These are phyloP conservation scores for Lacerta agilis DNA, from an alignment of 2,797 vertebrate species.

Conservation along the genomic window DNA sequence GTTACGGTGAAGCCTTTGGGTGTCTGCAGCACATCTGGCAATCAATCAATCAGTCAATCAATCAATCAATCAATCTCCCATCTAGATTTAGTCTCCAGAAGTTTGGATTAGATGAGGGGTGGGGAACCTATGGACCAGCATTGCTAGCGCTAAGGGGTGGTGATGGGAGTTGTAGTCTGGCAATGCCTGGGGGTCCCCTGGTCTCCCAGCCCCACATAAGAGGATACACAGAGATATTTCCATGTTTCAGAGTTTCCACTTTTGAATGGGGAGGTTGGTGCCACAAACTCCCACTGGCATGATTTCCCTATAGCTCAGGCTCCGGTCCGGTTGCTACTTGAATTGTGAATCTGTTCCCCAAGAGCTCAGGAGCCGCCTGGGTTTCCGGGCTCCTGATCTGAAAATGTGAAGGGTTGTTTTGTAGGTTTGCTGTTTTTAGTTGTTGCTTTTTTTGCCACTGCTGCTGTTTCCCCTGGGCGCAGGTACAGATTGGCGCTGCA, in stretches of 20 bases:
- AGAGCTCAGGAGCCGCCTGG: neutral
- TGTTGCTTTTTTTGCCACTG: neutral
- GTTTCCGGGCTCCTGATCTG: neutral
- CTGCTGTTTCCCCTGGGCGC: neutral
- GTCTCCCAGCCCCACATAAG: no score
- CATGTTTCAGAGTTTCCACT: neutral
- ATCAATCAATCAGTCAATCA: no score
- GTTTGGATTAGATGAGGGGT: no score
- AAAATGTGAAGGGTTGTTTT: constrained; percentile 17
- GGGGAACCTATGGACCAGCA: no score
- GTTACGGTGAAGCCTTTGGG: no score
- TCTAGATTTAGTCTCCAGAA: no score
- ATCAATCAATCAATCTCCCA: no score
- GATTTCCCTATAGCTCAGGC: neutral
- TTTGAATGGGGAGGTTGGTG: no score
- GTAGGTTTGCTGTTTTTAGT: neutral
- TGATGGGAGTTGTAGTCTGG: no score
- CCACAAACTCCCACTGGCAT: neutral
- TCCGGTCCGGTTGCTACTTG: constrained; percentile 20
- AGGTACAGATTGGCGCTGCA: neutral
- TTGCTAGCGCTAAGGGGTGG: no score
- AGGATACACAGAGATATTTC: no score
- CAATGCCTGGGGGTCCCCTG: no score
- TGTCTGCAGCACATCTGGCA: neutral
- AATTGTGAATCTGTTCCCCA: constrained; percentile 4